Evolutionary conservation across 2,113 vertebrate species (phyloP), one percentile per base, ranked within the genome.

Genomic region (Leucopsar rothschildi): DNA sequence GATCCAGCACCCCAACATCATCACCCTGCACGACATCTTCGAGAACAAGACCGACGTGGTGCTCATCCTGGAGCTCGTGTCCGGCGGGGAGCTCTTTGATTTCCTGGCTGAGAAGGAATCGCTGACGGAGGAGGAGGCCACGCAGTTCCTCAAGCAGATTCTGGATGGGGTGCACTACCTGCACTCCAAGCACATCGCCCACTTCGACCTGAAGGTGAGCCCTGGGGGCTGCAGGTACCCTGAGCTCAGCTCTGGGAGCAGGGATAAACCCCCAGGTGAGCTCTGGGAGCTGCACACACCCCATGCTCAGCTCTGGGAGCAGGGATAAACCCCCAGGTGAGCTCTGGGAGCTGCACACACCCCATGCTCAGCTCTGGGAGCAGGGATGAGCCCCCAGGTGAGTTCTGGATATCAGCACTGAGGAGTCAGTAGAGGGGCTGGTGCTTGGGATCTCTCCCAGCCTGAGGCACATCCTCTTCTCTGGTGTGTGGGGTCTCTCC

Each of bases 1-100:
- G 97, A 99, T 99, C 97, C 99, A 99, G 96, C 99, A 99, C 98
- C 98, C 98, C 97, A 99, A 99, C 98, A 99, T 99, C 98, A 99
- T 99, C 98, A 99, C 99, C 0, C 98, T 99, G 83, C 99, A 99
- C 1, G 99, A 99, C 97, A 98, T 99, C 97, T 99, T 99, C 4
- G 99, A 99, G 97, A 99, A 99, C 98, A 99, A 99, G 97, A 99
- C 99, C 0, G 99, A 99, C 5, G 99, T 99, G 95, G 99, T 99
- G 93, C 98, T 99, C 64, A 99, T 99, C 97, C 98, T 99, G 87
- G 99, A 99, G 98, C 98, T 99, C 93, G 99, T 99, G 71, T 99
- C 99, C 0, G 99, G 99, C 0, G 99, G 99, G 0, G 99, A 99
- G 96, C 98, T 99, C 53, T 99, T 99, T 0, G 99, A 99, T 93